These are phyloP conservation scores for Oryzias celebensis DNA, from an alignment of 2,113 vertebrate genomes.

Conservation along the genomic window DNA sequence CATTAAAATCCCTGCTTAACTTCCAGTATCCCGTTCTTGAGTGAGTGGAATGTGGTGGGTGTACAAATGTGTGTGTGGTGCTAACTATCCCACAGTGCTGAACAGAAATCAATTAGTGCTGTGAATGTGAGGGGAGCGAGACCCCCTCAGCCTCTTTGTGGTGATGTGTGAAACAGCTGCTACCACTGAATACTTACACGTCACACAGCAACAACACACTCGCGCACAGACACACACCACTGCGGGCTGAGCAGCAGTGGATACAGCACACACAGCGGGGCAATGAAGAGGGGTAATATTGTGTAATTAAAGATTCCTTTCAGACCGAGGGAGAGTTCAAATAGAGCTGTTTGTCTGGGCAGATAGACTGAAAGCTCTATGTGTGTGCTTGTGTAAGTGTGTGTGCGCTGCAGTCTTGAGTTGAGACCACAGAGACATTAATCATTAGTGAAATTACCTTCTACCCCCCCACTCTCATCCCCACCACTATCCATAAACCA, in stretches of 20 bases:
- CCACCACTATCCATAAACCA: slow-evolving; percentile 96
- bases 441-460: slow-evolving; percentile 99
- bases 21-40: slow-evolving; percentile 61
- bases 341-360: slow-evolving; percentile 95
- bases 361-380: slow-evolving; percentile 82
- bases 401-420: slow-evolving; percentile 91
- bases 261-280: slow-evolving; percentile 82
- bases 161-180: slow-evolving; percentile 83
- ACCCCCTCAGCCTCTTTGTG: slow-evolving; percentile 76
- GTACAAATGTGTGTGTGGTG: slow-evolving; percentile 41
- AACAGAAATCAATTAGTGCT: slow-evolving; percentile 81
- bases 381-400: slow-evolving; percentile 32
- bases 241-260: slow-evolving; percentile 63
- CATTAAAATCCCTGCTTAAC: slow-evolving; percentile 16
- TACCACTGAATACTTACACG: slow-evolving; percentile 78
- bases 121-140: slow-evolving; percentile 74
- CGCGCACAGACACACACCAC: slow-evolving; percentile 34
- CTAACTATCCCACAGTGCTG: slow-evolving; percentile 77
- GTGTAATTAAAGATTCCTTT: slow-evolving; percentile 99
- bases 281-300: slow-evolving; percentile 98
- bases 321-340: slow-evolving; percentile 98
- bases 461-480: slow-evolving; percentile 79
- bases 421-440: slow-evolving; percentile 91
- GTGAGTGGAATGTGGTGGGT: slow-evolving; percentile 60
- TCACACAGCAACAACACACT: slow-evolving; percentile 50